These are phyloP conservation scores for Carpatolechia fugitivella DNA, from an alignment of 2,888 invertebrate species.

Conservation along the genomic window DNA sequence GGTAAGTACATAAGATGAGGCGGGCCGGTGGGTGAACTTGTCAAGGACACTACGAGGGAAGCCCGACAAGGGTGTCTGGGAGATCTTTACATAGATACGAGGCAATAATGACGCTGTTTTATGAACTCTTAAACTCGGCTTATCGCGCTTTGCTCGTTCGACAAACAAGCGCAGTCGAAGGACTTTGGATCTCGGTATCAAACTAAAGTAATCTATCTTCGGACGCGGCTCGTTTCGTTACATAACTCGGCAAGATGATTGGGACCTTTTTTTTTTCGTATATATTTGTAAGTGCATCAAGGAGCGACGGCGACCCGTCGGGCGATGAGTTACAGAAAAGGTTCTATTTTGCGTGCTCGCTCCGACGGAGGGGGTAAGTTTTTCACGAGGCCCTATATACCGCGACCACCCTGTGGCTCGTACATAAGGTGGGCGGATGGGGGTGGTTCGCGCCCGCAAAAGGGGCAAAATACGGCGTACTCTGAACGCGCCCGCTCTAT, in stretches of 20 bases:
- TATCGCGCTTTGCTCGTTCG: neutral
- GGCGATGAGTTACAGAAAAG: constrained; percentile 35
- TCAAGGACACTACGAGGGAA: constrained; percentile 59
- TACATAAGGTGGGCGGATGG: constrained; percentile 76
- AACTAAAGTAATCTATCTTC: too few relatives aligned
- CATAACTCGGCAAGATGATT: too few relatives aligned
- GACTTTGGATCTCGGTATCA: too few relatives aligned
- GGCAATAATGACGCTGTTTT: neutral
- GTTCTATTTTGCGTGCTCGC: constrained; percentile 77
- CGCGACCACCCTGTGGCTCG: constrained; percentile 76
- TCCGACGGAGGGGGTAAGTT: constrained; percentile 75
- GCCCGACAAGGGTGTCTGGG: constrained; percentile 48
- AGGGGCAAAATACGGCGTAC: constrained; percentile 80
- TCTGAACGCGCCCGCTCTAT: constrained; percentile 79
- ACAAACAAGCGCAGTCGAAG: too few relatives aligned
- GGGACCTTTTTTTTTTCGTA: too few relatives aligned
- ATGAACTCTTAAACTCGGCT: neutral
- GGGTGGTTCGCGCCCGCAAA: constrained; percentile 79
- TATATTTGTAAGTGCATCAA: neutral
- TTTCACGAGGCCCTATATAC: constrained; percentile 79
- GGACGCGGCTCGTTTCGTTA: too few relatives aligned
- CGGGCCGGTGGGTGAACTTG: constrained; percentile 54
- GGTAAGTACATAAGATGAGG: constrained; percentile 49
- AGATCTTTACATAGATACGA: constrained; percentile 45
- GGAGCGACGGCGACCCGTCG: neutral